Conservation (phyloP, 2,888 invertebrate genomes). For the Tipula confusa region DNA sequence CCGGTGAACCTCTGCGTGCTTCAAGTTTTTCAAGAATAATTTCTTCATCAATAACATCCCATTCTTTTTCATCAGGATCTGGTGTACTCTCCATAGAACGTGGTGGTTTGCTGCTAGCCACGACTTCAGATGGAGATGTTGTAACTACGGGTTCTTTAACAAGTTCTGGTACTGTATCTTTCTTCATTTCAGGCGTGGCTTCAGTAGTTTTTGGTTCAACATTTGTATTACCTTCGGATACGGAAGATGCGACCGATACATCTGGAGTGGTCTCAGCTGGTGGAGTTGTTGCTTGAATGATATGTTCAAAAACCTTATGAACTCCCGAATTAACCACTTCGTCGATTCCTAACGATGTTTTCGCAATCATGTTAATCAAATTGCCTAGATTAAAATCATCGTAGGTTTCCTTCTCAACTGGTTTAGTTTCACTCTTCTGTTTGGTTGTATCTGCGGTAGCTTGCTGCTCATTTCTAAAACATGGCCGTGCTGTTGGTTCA, state of each 20-base stretch:
- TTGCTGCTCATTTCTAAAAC: not conserved
- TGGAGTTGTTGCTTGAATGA: not conserved
- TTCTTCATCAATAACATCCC: constrained; percentile 30
- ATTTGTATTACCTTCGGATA: not conserved
- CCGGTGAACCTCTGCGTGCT: not conserved
- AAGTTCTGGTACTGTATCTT: not conserved
- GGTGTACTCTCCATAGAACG: not conserved
- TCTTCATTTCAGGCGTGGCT: not conserved
- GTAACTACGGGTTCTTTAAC: not conserved
- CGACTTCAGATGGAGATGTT: not conserved
- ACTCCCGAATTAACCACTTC: not conserved
- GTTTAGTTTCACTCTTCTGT: no score
- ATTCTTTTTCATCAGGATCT: constrained; percentile 27
- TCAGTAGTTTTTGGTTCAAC: not conserved
- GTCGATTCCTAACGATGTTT: not conserved
- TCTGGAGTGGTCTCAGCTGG: not conserved
- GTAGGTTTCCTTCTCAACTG: not conserved
- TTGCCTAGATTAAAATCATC: not conserved
- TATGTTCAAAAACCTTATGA: not conserved
- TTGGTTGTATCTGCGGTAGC: not conserved
- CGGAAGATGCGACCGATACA: not conserved
- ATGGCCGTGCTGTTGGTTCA: not conserved
- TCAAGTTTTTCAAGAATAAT: constrained; percentile 6
- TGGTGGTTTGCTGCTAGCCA: not conserved
- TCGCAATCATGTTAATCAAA: not conserved